Evolutionary conservation across 2,113 vertebrate genomes (phyloP), one percentile per base, ranked within the genome.

Genomic region (Dipodomys merriami): DNA sequence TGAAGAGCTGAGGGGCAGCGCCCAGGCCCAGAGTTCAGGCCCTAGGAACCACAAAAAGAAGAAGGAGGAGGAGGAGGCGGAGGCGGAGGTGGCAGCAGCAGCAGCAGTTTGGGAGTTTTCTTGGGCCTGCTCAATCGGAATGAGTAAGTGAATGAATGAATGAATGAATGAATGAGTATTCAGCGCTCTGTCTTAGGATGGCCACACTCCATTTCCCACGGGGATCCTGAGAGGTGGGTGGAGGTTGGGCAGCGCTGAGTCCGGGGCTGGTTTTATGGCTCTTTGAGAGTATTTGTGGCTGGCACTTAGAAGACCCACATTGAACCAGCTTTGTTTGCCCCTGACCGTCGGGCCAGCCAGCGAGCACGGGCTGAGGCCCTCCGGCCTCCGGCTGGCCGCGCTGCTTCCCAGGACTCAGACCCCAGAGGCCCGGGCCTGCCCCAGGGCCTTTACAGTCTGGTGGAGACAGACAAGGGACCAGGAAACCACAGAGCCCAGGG

Each of bases 321-420:
- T 13, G 30, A 30, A 35, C n/a, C 53, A 23, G 71, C 25, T 0
- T 18, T 25, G 33, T 23, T 3, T 22, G 22, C 25, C 53, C 18
- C 1, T 1, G n/a, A 27, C 19, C n/a, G 2, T 4, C 16, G 2
- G 0, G 16, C 12, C 25, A 16, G 19, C 22, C 60, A 15, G 62
- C 9, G n/a, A 46, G n/a, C 64, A 25, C 30, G 64, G 44, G 57
- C 4, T 1, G 18, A 20, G 44, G 9, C 80, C 80, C 27, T 20
- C 0, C 9, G 6, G 12, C 9, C 62, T 49, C 49, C 49, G 12
- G 49, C 49, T 39, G 49, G 49, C 46, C 1, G 6, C 4, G 29
- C 44, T 0, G 1, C 19, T 44, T 33, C 35, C 39, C 10, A 0
- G 49, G 68, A 25, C 8, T 12, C n/a, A 68, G 68, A 83, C 77